Percentiles rank a stretch among this genome's conserved stretches.
Evolutionary conservation across 2,113 vertebrate genomes (phyloP).

Genomic region (Embiotoca jacksoni): DNA sequence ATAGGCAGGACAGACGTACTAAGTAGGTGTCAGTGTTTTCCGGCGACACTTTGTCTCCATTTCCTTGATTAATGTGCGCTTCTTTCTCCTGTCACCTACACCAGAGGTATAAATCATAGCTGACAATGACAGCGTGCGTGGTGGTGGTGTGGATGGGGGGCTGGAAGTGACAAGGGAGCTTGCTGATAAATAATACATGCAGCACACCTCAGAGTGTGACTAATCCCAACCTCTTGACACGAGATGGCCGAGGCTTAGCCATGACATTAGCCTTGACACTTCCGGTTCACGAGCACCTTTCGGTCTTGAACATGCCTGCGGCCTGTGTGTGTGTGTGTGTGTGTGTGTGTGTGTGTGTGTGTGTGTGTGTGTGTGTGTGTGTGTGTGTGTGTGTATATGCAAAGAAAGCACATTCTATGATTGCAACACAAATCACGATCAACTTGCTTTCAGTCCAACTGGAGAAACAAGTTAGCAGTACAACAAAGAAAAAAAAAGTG

Average conservation of each 20-base stretch:
- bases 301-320: slow-evolving; percentile 7
- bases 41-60: slow-evolving; percentile 70
- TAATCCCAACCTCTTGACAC: slow-evolving; percentile 78
- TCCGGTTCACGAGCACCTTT: not conserved
- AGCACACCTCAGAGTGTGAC: slow-evolving; percentile 72
- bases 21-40: slow-evolving; percentile 41
- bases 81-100: slow-evolving; percentile 45
- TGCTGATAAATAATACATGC: slow-evolving; percentile 79
- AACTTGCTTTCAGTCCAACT: not conserved
- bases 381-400: not conserved
- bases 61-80: slow-evolving; percentile 76
- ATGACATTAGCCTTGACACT: slow-evolving; percentile 41
- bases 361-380: not conserved
- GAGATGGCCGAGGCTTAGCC: slow-evolving; percentile 57
- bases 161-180: slow-evolving; percentile 47
- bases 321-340: not conserved
- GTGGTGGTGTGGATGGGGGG: not conserved
- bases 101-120: slow-evolving; percentile 69
- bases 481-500: slow-evolving; percentile 24
- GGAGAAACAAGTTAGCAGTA: slow-evolving; percentile 36
- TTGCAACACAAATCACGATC: slow-evolving; percentile 2
- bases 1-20: not conserved
- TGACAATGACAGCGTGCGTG: slow-evolving; percentile 29
- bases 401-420: not conserved
- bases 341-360: not conserved